Percentiles rank a stretch among this genome's conserved stretches.
These are phyloP conservation scores for Ochlodes sylvanus DNA, from an alignment of 2,888 invertebrate species.

Conservation along the genomic window DNA sequence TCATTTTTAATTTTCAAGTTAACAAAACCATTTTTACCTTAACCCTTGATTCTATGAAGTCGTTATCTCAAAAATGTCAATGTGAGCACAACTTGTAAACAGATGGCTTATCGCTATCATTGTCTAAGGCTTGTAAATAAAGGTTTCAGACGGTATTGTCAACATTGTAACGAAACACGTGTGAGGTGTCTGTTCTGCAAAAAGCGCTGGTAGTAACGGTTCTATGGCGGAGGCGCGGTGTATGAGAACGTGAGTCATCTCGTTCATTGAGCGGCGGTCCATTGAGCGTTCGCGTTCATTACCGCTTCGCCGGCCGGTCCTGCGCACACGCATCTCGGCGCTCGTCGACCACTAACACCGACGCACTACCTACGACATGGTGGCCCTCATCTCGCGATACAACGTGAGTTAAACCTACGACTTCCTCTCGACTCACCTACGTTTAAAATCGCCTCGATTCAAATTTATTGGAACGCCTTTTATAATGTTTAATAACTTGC, in stretches of 20 bases:
- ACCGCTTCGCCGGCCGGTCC: slow-evolving; percentile 83
- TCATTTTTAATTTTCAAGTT: neutral
- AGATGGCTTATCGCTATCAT: slow-evolving; percentile 47
- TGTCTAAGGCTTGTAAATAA: slow-evolving; percentile 37
- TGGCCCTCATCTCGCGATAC: slow-evolving; percentile 71
- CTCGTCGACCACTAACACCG: slow-evolving; percentile 66
- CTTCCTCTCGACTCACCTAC: slow-evolving; percentile 65
- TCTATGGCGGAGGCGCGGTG: slow-evolving; percentile 79
- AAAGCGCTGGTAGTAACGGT: slow-evolving; percentile 63
- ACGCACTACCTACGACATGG: slow-evolving; percentile 74
- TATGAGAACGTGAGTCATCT: slow-evolving; percentile 82
- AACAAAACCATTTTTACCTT: neutral
- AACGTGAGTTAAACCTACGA: slow-evolving; percentile 79
- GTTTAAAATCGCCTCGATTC: slow-evolving; percentile 41
- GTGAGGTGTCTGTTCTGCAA: slow-evolving; percentile 68
- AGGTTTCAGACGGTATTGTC: slow-evolving; percentile 44
- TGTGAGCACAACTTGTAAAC: slow-evolving; percentile 52
- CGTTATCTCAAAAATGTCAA: slow-evolving; percentile 37
- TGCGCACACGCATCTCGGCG: slow-evolving; percentile 80
- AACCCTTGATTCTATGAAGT: slow-evolving; percentile 18
- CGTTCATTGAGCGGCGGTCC: slow-evolving; percentile 68
- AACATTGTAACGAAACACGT: slow-evolving; percentile 62
- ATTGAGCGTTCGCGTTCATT: slow-evolving; percentile 82
- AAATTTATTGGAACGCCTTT: slow-evolving; percentile 35
- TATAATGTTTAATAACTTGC: slow-evolving; percentile 53